Evolutionary conservation across 2,888 invertebrate species (phyloP), one percentile per base, ranked within the genome.

Genomic region (Noctua comes): DNA sequence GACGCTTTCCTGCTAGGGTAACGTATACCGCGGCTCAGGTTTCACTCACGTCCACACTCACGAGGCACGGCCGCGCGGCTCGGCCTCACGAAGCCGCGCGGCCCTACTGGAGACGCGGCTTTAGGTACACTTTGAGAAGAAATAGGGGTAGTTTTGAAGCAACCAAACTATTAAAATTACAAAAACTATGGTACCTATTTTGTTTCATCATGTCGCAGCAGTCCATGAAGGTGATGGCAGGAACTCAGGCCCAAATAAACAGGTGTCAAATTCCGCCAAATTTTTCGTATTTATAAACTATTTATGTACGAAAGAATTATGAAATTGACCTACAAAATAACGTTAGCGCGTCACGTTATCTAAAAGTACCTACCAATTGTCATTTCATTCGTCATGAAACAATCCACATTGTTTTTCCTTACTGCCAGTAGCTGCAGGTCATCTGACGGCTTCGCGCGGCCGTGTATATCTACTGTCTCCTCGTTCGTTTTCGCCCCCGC

Each of bases 381-480:
- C n/a, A 48, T 51, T 57, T 83, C 51, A 68, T 31, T 77, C 77
- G 62, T 82, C 59, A 73, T 73, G n/a, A 68, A 66, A 62, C 68
- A 78, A 78, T 78, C 48, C 21, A 62, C 71, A 75, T 83, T 74
- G 79, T 79, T 79, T 72, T 80, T 76, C 70, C 40, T 64, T 68
- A 62, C 71, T 70, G 57, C 24, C 77, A 82, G 81, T 81, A 81
- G 66, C 66, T 48, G 66, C 31, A 69, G 48, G 73, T 71, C 80
- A 76, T 73, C 76, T 71, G 83, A 76, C 70, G 62, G 80, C 54
- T 73, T 68, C 62, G 73, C 80, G 80, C 83, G 80, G 71, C 59
- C 62, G 72, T 79, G 16, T 80, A 76, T 62, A 76, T 62, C 16
- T 62, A 21, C 71, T 77, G 66, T 76, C 77, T 69, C 46, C n/a